Evolutionary conservation across 2,113 vertebrate species (phyloP).

Genomic region (Tragelaphus scriptus): DNA sequence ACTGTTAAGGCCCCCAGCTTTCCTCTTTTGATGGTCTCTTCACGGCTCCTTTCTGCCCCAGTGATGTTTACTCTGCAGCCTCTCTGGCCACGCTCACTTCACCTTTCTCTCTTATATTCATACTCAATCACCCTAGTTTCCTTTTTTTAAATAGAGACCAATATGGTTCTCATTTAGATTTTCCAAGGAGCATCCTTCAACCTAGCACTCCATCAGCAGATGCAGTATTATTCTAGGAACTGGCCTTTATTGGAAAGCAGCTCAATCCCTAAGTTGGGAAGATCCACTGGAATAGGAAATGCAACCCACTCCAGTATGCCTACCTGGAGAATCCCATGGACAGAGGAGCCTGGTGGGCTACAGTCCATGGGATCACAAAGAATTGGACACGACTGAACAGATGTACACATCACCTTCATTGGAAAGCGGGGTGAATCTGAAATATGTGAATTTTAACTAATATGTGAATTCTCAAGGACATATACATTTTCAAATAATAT

Average conservation of each 20-base stretch:
- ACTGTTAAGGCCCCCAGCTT: not conserved
- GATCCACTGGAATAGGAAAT: not conserved
- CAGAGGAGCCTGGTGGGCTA: not conserved
- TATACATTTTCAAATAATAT: not conserved
- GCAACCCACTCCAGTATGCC: not conserved
- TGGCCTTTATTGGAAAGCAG: not conserved
- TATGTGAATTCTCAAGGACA: not conserved
- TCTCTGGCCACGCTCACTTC: not conserved
- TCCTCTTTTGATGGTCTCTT: not conserved
- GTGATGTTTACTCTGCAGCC: not conserved
- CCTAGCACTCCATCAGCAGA: not conserved
- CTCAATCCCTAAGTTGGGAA: not conserved
- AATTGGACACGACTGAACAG: not conserved
- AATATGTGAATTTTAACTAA: not conserved
- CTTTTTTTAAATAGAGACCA: not conserved
- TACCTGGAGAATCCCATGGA: not conserved
- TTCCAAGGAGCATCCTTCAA: not conserved
- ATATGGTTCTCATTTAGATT: not conserved
- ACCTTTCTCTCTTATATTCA: not conserved
- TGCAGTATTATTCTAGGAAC: not conserved
- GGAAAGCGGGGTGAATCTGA: not conserved
- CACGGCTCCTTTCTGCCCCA: not conserved
- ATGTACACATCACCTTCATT: not conserved
- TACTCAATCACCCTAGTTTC: not conserved
- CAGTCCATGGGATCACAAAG: not conserved